Evolutionary conservation across 2,113 vertebrate genomes (phyloP), one percentile per base, ranked within the genome.

Genomic region (Xiphias gladius): DNA sequence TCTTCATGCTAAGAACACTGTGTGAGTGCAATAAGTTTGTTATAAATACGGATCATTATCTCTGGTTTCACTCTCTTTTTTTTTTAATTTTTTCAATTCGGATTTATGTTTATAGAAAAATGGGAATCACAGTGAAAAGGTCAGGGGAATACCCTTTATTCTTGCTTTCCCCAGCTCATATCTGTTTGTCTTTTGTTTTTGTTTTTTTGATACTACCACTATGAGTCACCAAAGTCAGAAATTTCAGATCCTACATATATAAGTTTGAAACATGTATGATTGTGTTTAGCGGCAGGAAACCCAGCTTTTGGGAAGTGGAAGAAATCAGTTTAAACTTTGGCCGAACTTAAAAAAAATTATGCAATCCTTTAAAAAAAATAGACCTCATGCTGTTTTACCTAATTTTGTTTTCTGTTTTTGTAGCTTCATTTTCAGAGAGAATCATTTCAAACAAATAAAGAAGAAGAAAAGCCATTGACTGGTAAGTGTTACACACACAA

Each of bases 401-500:
- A 7, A 79, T 43, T 41, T 65, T 55, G 3, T 0, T 77, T 82
- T 86, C 55, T 77, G 2, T 65, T 82, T 75, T 63, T 78, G 3
- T 35, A 73, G 76, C 2, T 50, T 73, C 41, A 12, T 13, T 67
- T 19, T 59, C 73, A 78, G 37, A 82, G 59, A 7, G 85, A 92
- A 86, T 78, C 64, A 10, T 65, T 62, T 73, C 73, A 87, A 55
- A 62, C 13, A 26, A 37, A 22, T 11, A 70, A 86, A 76, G 73
- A 84, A 84, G 78, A 74, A 78, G 75, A 54, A 57, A 74, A 85
- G 24, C 32, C 70, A 24, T 1, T 64, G 5, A 43, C 43, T 32
- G 86, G 92, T 92, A 77, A 88, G 91, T 4, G 19, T 48, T 39
- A 30, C 13, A 19, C 1, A 73, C 39, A 73, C 24, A 73, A 32